A percentile compares a stretch with the other conserved stretches of the same genome.
phyloP scores from a whole-genome alignment of 2,797 vertebrate species.

The Taeniopygia guttata region DNA sequence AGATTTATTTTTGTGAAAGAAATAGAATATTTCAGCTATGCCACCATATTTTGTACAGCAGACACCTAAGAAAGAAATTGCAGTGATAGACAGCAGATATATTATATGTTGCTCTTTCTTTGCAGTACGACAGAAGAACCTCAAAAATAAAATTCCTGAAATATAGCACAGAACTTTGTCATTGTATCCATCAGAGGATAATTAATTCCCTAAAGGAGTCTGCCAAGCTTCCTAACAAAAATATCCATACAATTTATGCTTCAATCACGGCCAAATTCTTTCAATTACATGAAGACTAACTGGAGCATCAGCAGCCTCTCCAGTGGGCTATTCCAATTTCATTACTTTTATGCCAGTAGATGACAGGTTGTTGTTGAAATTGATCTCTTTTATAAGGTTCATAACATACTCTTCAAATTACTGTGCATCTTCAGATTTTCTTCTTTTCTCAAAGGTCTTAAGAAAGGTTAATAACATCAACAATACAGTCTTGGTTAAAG shows the following conservation, averaged over 20 bases:
- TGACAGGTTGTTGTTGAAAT: slow-evolving; percentile 56
- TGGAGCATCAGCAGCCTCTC: background rate
- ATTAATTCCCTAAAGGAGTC: slow-evolving; percentile 23
- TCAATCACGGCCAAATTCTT: slow-evolving; percentile 23
- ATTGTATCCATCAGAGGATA: slow-evolving; percentile 12
- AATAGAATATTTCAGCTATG: background rate
- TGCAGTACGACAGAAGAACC: background rate
- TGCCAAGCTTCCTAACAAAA: slow-evolving; percentile 34
- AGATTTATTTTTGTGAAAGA: background rate
- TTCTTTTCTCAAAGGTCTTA: slow-evolving; percentile 2
- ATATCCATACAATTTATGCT: slow-evolving; percentile 49
- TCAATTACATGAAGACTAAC: slow-evolving; percentile 43
- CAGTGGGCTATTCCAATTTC: slow-evolving; percentile 3
- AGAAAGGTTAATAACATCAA: slow-evolving; percentile 30
- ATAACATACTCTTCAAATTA: slow-evolving; percentile 38
- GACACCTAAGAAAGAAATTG: background rate
- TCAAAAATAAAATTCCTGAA: slow-evolving; percentile 7
- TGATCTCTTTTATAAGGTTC: slow-evolving; percentile 44
- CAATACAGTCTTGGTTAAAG: background rate
- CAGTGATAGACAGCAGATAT: background rate
- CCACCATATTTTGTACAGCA: background rate
- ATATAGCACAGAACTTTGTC: background rate
- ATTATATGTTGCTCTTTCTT: background rate
- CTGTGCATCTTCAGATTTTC: slow-evolving; percentile 5
- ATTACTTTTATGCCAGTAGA: slow-evolving; percentile 22